A percentile compares a stretch with the other conserved stretches of the same genome.
phyloP scores from a whole-genome alignment of 2,797 vertebrate genomes.

The Pagetopsis macropterus region DNA sequence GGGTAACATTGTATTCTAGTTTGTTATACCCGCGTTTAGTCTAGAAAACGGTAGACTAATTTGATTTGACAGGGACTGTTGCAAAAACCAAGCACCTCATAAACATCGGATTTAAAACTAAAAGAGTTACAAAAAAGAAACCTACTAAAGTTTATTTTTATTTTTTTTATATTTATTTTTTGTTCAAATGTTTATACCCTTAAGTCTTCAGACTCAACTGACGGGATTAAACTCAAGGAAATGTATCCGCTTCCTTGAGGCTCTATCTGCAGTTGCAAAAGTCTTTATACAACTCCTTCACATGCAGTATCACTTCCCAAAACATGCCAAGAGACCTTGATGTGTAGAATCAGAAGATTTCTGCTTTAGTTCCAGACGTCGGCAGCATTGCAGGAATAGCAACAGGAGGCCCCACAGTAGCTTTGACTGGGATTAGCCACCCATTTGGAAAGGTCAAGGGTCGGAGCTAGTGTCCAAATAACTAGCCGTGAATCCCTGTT shows the following conservation, averaged over 20 bases:
- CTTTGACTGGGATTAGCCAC: constrained; percentile 68
- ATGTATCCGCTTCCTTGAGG: background rate
- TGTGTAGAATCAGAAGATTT: constrained; percentile 11
- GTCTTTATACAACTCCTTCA: too few species aligned
- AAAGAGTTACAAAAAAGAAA: too few species aligned
- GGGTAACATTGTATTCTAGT: background rate
- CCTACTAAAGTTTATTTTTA: too few species aligned
- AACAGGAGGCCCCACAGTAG: constrained; percentile 64
- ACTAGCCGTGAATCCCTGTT: constrained; percentile 73
- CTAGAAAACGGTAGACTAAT: too few species aligned
- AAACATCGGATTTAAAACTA: too few species aligned
- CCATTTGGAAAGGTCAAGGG: constrained; percentile 76
- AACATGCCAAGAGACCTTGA: constrained; percentile 2
- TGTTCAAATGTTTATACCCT: too few species aligned
- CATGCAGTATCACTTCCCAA: background rate
- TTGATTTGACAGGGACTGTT: too few species aligned
- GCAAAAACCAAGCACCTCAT: too few species aligned
- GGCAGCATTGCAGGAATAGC: constrained; percentile 35
- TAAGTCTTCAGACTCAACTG: background rate
- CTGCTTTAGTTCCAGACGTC: constrained; percentile 45
- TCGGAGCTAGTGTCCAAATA: constrained; percentile 80
- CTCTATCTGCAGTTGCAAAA: constrained; percentile 3
- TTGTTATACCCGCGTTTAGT: background rate
- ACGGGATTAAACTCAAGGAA: background rate
- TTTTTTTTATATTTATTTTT: too few species aligned